Conservation (phyloP, 2,797 vertebrate species). For the Bovichtus diacanthus region DNA sequence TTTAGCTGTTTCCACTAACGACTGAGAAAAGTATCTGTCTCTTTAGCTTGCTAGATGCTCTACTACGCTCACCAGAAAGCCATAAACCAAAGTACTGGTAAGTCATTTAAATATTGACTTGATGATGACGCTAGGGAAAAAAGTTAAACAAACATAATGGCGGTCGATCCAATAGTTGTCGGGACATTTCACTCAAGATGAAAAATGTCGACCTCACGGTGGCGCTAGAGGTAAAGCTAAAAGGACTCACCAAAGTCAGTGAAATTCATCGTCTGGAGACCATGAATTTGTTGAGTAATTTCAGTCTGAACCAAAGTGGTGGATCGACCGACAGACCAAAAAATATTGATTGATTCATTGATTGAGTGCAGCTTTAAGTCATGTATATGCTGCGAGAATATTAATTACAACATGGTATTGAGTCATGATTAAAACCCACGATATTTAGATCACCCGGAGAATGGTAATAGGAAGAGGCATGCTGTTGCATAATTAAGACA, state of each 20-base stretch:
- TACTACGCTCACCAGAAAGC: neutral
- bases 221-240: neutral
- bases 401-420: conserved; percentile 10
- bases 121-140: neutral
- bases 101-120: neutral
- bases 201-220: neutral
- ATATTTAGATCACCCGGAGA: conserved; percentile 18
- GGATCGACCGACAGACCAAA: neutral
- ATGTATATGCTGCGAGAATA: conserved; percentile 17
- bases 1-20: conserved; percentile 13
- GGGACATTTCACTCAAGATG: neutral
- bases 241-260: neutral
- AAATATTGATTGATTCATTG: conserved; percentile 24
- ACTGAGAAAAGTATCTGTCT: conserved; percentile 7
- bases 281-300: neutral
- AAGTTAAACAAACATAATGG: neutral
- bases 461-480: conserved; percentile 1
- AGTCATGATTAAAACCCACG: conserved; percentile 6
- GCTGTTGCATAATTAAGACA: conserved; percentile 42
- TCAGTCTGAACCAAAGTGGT: neutral
- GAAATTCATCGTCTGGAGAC: neutral
- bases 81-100: neutral
- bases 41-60: conserved; percentile 5
- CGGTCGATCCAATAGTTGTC: neutral
- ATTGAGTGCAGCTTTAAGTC: conserved; percentile 1